Conservation (phyloP, 2,113 vertebrate genomes). For the Xiphorhynchus elegans region DNA sequence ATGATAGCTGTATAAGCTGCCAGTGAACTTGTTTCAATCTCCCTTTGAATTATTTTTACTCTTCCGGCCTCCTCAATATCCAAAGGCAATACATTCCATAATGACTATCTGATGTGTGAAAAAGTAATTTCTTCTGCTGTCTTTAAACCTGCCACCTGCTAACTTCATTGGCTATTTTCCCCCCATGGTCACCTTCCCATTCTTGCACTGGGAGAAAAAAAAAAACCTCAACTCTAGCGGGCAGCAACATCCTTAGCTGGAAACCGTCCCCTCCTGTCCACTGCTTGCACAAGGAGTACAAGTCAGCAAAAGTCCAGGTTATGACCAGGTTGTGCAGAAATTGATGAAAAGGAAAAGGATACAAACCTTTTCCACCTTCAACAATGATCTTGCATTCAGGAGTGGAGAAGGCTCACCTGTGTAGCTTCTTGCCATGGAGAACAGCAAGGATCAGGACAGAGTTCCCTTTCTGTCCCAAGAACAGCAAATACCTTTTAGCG, state of each 20-base stretch:
- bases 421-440: neutral
- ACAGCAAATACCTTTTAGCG: neutral
- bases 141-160: neutral
- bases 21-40: conserved; percentile 25
- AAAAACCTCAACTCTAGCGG: neutral
- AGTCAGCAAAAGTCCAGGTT: neutral
- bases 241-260: neutral
- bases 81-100: neutral
- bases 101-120: neutral
- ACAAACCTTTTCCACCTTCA: rapidly evolving
- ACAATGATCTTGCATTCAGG: neutral
- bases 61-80: neutral
- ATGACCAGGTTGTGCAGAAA: neutral
- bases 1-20: conserved; percentile 2
- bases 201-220: neutral
- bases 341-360: neutral
- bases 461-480: neutral
- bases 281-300: neutral
- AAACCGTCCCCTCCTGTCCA: neutral
- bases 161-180: neutral
- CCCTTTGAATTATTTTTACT: neutral
- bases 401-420: neutral
- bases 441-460: neutral
- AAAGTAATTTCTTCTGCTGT: neutral
- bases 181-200: neutral